Base-by-base conservation (phyloP, 2,797 vertebrate genomes). In the Crocidura indochinensis region DNA sequence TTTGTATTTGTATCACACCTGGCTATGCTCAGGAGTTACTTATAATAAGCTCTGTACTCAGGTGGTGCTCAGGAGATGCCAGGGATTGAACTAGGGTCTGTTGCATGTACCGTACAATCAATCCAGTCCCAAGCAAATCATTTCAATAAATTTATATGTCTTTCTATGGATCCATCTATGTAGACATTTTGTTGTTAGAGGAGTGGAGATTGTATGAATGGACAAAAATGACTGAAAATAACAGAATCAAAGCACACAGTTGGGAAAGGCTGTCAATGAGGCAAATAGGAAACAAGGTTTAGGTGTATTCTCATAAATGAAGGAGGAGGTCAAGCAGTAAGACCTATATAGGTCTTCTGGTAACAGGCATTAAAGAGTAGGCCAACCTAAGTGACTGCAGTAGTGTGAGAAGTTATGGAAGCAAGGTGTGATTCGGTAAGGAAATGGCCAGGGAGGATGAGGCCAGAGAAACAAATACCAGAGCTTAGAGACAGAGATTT, bases 181-280 rank as follows among this genome's bases (percentile, higher is more conserved):
- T 60, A 60, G 3, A 60, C 56, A 60, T 60, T 56, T 3, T 44
- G 79, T 71, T 89, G 10, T 14, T 71, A 53, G 72, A 75, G 29
- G 29, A 76, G 29, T 6, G 81, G 29, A 67, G 20, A 82, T 46
- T 51, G 8, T 46, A 15, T 47, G 15, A 77, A 14, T 89, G 46
- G 47, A 83, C 14, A 20, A 20, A 56, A 78, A 79, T 74, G 51
- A 69, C 5, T 79, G 51, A 74, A 89, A 95, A 71, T 71, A 46
- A 79, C 8, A 49, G 56, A 69, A 89, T 60, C 24, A 19, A 74
- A 56, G 56, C 2, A 46, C 26, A 86, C 29, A 89, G 38, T 56
- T 85, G 67, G 31, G 2, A 69, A 15, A 73, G 27, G 27, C 56
- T 67, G 11, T 51, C 56, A 69, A 72, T 27, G 64, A 51, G 44